Base-by-base conservation (phyloP, 2,888 invertebrate species). In the Flexamia atlantica region DNA sequence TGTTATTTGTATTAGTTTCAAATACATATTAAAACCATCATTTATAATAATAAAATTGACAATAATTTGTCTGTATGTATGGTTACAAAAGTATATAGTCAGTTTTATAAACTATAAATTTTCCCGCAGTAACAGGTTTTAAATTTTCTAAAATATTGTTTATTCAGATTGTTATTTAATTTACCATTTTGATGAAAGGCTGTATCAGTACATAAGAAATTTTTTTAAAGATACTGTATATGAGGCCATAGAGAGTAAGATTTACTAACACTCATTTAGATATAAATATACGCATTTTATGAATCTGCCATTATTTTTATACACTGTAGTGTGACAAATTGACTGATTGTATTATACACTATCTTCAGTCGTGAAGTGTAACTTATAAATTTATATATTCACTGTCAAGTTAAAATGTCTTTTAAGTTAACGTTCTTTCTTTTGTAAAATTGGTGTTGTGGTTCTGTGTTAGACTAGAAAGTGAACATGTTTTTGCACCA, bases 401-500 rank as follows among this genome's bases (percentile, higher is more conserved):
- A 50, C 76, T 79, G 7, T 50, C 79, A 3, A 53, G 57, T 32
- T 79, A n/a, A 57, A 14, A 32, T 79, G 23, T 20, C 23, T 76
- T 79, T 32, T 76, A 3, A 50, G 30, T 79, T 53, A 20, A 57
- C 25, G 53, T 72, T 53, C 53, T 72, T 53, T 23, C 68, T 68
- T 79, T 79, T 79, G 79, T 79, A 79, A 50, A 72, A 74, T 83
- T 12, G 82, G 57, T 83, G 82, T 83, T 83, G 82, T 83, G 82
- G 82, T 74, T 74, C 53, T 74, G 74, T 83, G 82, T 83, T 83
- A 74, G 74, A 57, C 14, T 57, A 74, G 72, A 40, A 32, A 81
- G 82, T 82, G 68, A 81, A 40, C 64, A 81, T 82, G 50, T 83
- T 72, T 83, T 53, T 53, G 74, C 82, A 74, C 50, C 70, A 57